Base-by-base conservation (phyloP, 2,797 vertebrate genomes). In the Phrynocephalus guinanensis region DNA sequence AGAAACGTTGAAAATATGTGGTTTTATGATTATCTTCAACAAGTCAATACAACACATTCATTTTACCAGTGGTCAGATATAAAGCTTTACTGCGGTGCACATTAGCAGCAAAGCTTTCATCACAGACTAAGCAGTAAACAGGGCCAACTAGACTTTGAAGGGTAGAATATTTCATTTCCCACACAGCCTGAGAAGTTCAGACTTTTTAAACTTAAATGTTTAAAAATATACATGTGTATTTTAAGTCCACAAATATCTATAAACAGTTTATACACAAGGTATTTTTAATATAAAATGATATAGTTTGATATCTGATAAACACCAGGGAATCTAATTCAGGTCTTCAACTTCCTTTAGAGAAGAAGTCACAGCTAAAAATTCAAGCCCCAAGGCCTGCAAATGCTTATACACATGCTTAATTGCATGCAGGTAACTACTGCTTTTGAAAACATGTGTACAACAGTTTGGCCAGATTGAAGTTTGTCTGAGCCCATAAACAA, bases 1-100 rank as follows among this genome's bases (percentile, higher is more conserved):
- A 96, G 92, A 94, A 93, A 96, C 72, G 88, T 95, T 95, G 95
- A 94, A 94, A 96, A 95, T 94, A 93, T 94, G 95, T 94, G 91
- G 90, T 91, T 91, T 95, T 91, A 90, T 90, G 93, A 92, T 96
- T 93, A 93, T 95, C 92, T 95, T 95, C 92, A 90, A 78, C 89
- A 86, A 93, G 93, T 96, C 92, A 92, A 88, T 92, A 93, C 93
- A 92, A 92, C 95, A 94, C 91, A 91, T 94, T 96, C 91, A 84
- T 87, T 89, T 88, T 93, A 94, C 92, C 91, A 86, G 89, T 88
- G 94, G 89, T 92, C 95, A 94, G 89, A 95, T 90, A 92, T 91
- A 93, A 90, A 93, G 89, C 93, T 92, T 89, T 85, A 91, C 94
- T 89, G 92, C 79, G 3, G 50, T 48, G 81, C 88, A 86, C 85